Base-by-base conservation (phyloP, 1,140 invertebrate species). In the Notospermus geniculatus region DNA sequence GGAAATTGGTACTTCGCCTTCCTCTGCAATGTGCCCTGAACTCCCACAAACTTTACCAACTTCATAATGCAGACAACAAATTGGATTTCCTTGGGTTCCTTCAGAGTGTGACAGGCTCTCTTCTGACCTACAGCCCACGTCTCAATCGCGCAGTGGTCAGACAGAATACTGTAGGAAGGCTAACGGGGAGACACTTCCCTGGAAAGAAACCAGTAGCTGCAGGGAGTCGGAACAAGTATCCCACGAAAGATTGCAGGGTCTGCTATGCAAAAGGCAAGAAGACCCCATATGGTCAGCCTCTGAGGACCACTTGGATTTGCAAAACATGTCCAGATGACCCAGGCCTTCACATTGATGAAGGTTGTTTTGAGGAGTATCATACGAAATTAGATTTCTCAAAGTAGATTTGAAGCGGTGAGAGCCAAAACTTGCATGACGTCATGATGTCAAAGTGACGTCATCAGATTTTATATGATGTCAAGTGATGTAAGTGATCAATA, bases 331-430 rank as follows among this genome's bases (percentile, higher is more conserved):
- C 46, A 23, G n/a, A 19, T 50, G 4, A 27, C 4, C 46, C 46
- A 27, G 46, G 46, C 25, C 46, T 7, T 23, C 46, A 50, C 46
- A 50, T 50, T 27, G 46, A 50, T 7, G 19, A 50, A 27, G 46
- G 25, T 50, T 50, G 46, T n/a, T 50, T 50, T n/a, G 46, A 50
- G 25, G 46, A 23, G n/a, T 50, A 50, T 27, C 46, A 50, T n/a
- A 50, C 46, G 4, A 50, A 27, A 50, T 50, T 50, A 27, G 46
- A 50, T 27, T 50, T 23, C 25, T 50, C 46, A n/a, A 50, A 15
- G 15, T 15, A 36, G 32, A 36, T 7, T 15, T 36, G 32, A 36
- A 36, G 32, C 15, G 4, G 32, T 36, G 5, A 4, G 32, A 36
- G 4, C 32, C 32, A 36, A 36, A 36, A 36, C 32, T 36, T 36